A percentile compares a stretch with the other conserved stretches of the same genome.
Evolutionary conservation across 2,797 vertebrate species (phyloP).

Genomic region (Ptychadena robeensis): DNA sequence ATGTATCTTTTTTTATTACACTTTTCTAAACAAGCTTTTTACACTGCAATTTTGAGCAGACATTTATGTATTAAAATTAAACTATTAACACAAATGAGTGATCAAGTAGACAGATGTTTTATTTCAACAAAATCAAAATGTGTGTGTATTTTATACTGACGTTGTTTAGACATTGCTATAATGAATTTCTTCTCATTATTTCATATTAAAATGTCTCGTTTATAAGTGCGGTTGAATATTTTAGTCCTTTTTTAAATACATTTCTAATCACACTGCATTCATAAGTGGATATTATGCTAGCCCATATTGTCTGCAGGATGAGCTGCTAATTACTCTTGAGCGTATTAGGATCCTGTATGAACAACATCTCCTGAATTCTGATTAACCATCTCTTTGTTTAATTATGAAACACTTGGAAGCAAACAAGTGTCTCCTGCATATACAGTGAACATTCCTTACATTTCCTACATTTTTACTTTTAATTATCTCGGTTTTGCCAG

Average conservation of each 20-base stretch:
- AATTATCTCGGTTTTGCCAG: slow-evolving; percentile 24
- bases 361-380: slow-evolving; percentile 1
- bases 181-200: not conserved
- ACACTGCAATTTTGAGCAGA: too few species aligned
- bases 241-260: not conserved
- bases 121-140: not conserved
- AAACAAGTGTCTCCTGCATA: slow-evolving; percentile 7
- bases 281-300: slow-evolving; percentile 3
- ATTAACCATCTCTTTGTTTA: slow-evolving; percentile 34
- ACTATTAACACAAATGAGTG: too few species aligned
- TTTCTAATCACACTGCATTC: not conserved
- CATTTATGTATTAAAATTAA: too few species aligned
- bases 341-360: not conserved
- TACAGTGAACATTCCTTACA: slow-evolving; percentile 9
- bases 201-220: not conserved
- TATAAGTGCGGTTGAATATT: not conserved
- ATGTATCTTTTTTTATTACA: too few species aligned
- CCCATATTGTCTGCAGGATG: not conserved
- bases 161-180: not conserved
- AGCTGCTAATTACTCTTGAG: not conserved
- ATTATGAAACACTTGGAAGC: slow-evolving; percentile 26
- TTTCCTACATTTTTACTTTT: slow-evolving; percentile 24
- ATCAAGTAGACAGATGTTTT: too few species aligned
- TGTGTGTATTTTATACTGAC: not conserved
- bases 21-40: too few species aligned